Evolutionary conservation across 2,113 vertebrate genomes (phyloP).

Genomic region (Psilopsiagon aymara): DNA sequence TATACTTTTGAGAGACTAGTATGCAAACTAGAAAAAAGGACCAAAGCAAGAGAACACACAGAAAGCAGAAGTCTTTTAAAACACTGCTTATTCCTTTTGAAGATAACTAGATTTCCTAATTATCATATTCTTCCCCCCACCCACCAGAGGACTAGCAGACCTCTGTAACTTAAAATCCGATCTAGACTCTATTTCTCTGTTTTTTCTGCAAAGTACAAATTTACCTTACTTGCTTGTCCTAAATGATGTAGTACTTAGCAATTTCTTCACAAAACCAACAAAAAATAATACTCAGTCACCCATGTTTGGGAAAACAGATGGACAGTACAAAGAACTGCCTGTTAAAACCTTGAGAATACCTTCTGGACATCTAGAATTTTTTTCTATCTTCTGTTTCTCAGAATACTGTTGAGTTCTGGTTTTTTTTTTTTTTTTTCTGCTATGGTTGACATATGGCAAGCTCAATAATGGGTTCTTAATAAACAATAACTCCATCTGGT

Average conservation of each 20-base stretch:
- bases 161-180: background rate
- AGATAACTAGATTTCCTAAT: background rate
- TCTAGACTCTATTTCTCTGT: background rate
- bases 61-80: background rate
- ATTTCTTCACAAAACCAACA: background rate
- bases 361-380: background rate
- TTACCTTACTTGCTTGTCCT: background rate
- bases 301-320: background rate
- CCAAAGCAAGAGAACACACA: background rate
- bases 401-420: background rate
- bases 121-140: background rate
- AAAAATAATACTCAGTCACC: background rate
- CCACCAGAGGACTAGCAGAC: background rate
- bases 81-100: background rate
- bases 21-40: background rate
- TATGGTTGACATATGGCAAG: background rate
- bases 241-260: background rate
- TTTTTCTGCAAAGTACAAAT: background rate
- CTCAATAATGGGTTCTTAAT: background rate
- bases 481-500: background rate
- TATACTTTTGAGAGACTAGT: background rate
- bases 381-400: background rate
- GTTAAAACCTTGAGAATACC: background rate
- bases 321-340: background rate
- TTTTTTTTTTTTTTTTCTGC: background rate